Evolutionary conservation across 2,888 invertebrate species (phyloP), one percentile per base, ranked within the genome.

Genomic region (Sphaeridia pumilis): DNA sequence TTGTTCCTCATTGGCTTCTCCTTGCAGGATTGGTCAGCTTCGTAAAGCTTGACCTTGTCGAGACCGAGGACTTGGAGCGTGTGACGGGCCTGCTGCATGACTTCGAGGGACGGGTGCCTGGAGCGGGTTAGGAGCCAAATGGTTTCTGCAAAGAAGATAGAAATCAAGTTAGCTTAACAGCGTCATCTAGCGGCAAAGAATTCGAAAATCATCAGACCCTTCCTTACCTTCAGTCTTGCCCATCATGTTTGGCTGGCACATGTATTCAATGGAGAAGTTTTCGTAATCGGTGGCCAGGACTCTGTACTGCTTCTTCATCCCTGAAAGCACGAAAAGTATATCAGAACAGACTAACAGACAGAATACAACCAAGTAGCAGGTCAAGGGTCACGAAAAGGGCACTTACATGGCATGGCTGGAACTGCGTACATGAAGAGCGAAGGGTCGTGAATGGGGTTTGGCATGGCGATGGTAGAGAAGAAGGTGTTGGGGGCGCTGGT

Each of bases 81-180:
- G 50, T 61, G 61, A 21, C 61, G 49, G 0, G 80, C 79, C 58
- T 76, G 77, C 59, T 80, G 74, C 65, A 83, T 67, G 0, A 78
- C 73, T 22, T 75, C 67, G 2, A 74, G 65, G 0, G 77, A 68
- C 20, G 83, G 82, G 46, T 74, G 72, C 28, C 74, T 72, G 46
- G 76, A 74, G 63, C 83, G 74, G 0, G 82, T 81, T 46, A 83
- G 69, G 51, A 83, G 77, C 83, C 83, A 75, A 2, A 73, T 71
- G 56, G 71, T 72, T 62, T 72, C 73, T 68, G 22, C 43, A 47
- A 48, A n/a, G n/a, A n/a, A n/a, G n/a, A n/a, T n/a, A n/a, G n/a
- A n/a, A 35, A 14, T 12, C 3, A 20, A n/a, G 34, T 27, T n/a
- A n/a, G n/a, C n/a, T n/a, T n/a, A n/a, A n/a, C n/a, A n/a, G n/a